Conservation (phyloP, 2,797 vertebrate genomes). For the Microctenopoma steveboyesi region DNA sequence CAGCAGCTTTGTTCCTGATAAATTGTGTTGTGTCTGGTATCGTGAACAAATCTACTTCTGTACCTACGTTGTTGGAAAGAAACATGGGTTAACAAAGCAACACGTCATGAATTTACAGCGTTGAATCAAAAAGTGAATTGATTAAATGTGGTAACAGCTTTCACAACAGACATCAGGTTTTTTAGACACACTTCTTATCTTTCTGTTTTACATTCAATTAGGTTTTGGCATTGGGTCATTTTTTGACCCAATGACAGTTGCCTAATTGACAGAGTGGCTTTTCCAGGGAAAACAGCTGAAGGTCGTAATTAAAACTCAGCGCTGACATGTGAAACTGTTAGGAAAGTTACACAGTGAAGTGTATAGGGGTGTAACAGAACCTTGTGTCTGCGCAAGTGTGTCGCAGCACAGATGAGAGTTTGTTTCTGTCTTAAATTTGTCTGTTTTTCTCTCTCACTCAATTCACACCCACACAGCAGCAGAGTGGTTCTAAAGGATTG, state of each 20-base stretch:
- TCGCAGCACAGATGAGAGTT: no score
- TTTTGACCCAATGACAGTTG: neutral
- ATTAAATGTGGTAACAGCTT: no score
- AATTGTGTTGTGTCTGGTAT: no score
- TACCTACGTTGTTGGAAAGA: no score
- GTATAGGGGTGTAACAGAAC: constrained; percentile 2
- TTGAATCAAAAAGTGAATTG: no score
- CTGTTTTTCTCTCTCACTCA: neutral
- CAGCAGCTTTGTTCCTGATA: no score
- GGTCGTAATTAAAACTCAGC: neutral
- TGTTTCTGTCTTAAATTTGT: neutral
- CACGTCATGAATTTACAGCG: no score
- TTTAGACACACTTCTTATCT: no score
- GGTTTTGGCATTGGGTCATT: neutral
- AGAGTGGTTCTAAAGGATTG: neutral
- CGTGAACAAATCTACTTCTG: no score
- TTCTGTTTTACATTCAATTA: no score
- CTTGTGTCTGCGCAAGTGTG: constrained; percentile 2
- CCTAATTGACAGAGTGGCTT: neutral
- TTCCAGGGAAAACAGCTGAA: constrained; percentile 3
- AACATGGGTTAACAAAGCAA: no score
- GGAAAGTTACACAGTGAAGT: neutral
- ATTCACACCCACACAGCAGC: constrained; percentile 1
- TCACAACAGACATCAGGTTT: no score
- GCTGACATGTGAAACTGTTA: constrained; percentile 3